These are phyloP conservation scores for Phytoseiulus persimilis DNA, from an alignment of 2,888 invertebrate species.

Conservation along the genomic window DNA sequence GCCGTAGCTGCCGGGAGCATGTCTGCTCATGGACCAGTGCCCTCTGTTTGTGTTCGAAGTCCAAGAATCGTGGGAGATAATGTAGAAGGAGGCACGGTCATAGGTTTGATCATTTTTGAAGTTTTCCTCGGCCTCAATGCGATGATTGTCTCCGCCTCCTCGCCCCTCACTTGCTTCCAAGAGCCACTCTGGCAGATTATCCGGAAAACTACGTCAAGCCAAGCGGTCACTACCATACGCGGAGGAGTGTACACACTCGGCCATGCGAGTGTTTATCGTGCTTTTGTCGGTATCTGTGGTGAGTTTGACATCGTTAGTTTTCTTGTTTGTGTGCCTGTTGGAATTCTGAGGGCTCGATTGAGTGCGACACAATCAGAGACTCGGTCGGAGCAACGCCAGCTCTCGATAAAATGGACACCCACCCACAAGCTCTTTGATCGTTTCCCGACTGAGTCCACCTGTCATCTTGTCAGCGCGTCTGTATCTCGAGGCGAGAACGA, in stretches of 20 bases:
- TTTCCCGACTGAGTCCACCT: not conserved
- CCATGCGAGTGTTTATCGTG: not conserved
- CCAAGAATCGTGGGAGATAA: too few relatives aligned
- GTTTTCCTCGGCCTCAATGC: not conserved
- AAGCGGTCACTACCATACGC: not conserved
- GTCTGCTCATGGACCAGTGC: too few relatives aligned
- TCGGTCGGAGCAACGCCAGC: not conserved
- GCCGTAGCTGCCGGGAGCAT: too few relatives aligned
- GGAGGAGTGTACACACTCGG: not conserved
- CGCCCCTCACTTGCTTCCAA: not conserved
- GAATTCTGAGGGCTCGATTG: not conserved
- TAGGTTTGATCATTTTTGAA: not conserved
- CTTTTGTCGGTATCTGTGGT: not conserved
- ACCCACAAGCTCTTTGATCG: not conserved
- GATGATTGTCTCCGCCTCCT: not conserved
- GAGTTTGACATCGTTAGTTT: not conserved
- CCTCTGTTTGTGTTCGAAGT: too few relatives aligned
- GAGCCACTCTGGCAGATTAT: not conserved
- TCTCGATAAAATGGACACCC: not conserved
- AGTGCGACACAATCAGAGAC: not conserved
- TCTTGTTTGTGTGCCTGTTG: not conserved
- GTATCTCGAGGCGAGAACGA: not conserved
- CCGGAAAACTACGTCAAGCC: not conserved
- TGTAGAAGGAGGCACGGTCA: not conserved
- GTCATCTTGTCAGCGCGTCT: not conserved